Base-by-base conservation (phyloP, 2,888 invertebrate genomes). In the Brenthis hecate region DNA sequence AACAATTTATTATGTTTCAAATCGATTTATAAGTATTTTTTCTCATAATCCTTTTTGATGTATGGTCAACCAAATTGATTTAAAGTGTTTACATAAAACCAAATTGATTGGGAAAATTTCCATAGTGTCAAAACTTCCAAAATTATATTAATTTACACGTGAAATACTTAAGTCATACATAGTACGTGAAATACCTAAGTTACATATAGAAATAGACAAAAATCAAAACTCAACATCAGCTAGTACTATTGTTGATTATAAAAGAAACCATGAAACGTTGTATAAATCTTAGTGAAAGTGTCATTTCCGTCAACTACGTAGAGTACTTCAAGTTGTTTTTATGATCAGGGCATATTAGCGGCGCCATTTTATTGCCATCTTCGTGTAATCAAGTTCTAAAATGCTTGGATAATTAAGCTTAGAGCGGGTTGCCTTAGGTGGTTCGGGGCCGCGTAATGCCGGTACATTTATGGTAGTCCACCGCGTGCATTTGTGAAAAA, bases 401-500 rank as follows among this genome's bases (percentile, higher is more conserved):
- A 82, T 81, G 84, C 79, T 82, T 85, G 81, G 86, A 87, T 91
- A 90, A 91, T 91, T 89, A 88, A 83, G 81, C 79, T 81, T 80
- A 67, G 76, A 85, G 78, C 89, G 77, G 85, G 83, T 83, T 91
- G 71, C 91, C 92, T 79, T 90, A 91, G 82, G 75, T 69, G 90
- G 91, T 75, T 76, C 76, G 88, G 81, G 87, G 84, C 82, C 87
- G 88, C 88, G 86, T 88, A 89, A 89, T 87, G 84, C 76, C 77
- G 69, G 72, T 73, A 76, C 91, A 84, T 89, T 84, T 91, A 92
- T 84, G 91, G 92, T 77, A 86, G 81, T 80, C 76, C 73, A 80
- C 80, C 77, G 79, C 79, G 81, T 80, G 84, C 86, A 87, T 88
- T 85, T 81, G 85, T 86, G 87, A 88, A 91, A 92, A 90, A 91